Conservation (phyloP, 2,888 invertebrate species). For the Tromatobia lineatoria region DNA sequence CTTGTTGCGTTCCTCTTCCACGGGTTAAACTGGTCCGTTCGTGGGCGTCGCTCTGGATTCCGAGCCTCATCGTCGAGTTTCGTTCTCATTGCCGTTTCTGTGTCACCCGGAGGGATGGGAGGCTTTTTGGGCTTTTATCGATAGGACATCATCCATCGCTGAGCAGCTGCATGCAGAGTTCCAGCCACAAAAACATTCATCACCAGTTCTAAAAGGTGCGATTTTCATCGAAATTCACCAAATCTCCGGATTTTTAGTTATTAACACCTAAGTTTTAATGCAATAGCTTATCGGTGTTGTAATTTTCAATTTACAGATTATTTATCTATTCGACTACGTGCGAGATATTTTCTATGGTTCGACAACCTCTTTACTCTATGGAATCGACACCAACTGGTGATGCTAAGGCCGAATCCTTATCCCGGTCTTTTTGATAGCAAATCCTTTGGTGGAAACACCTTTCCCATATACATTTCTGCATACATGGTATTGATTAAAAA, state of each 20-base stretch:
- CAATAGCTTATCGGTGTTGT: constrained; percentile 37
- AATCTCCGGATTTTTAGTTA: background rate
- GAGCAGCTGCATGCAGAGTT: constrained; percentile 74
- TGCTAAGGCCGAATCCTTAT: constrained; percentile 24
- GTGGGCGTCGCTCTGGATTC: constrained; percentile 24
- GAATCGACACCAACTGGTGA: constrained; percentile 28
- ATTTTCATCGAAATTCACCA: background rate
- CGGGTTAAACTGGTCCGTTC: background rate
- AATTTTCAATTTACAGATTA: constrained; percentile 66
- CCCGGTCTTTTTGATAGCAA: constrained; percentile 26
- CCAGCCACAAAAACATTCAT: constrained; percentile 74
- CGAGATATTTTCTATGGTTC: constrained; percentile 45
- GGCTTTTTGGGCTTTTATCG: constrained; percentile 59
- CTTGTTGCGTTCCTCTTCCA: constrained; percentile 21
- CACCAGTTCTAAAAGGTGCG: constrained; percentile 70
- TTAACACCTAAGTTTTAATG: background rate
- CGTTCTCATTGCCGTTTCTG: constrained; percentile 34
- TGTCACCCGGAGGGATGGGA: constrained; percentile 26
- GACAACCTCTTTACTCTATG: constrained; percentile 1
- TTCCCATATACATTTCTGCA: constrained; percentile 50
- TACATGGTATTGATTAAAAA: constrained; percentile 43
- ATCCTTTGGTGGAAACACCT: constrained; percentile 49
- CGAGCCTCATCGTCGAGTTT: constrained; percentile 34
- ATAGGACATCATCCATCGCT: constrained; percentile 36
- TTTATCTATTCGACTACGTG: constrained; percentile 43